phyloP scores from a whole-genome alignment of 2,797 vertebrate genomes.

The Rhinoraja longicauda region DNA sequence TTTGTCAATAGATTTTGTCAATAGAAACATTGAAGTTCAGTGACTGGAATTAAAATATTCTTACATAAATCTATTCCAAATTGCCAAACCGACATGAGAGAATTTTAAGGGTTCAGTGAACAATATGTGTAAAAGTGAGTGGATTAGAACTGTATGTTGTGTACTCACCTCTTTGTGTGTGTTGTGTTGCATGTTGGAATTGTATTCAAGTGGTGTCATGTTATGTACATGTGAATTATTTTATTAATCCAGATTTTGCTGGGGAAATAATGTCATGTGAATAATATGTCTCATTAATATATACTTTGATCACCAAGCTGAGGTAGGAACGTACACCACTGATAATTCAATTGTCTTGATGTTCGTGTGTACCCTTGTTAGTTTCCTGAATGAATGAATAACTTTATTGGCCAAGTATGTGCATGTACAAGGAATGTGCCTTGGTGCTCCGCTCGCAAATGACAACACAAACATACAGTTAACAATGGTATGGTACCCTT shows the following conservation, averaged over 20 bases:
- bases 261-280: neutral
- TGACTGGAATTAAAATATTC: neutral
- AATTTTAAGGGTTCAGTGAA: no score
- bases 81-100: neutral
- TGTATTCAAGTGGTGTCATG: neutral
- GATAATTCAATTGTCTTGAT: neutral
- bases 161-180: neutral
- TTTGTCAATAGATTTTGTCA: neutral
- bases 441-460: no score
- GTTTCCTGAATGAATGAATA: no score
- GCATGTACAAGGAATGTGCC: no score
- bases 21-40: neutral
- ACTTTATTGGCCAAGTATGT: no score
- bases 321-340: neutral
- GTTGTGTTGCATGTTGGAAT: neutral
- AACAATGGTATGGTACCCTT: no score
- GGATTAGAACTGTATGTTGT: neutral
- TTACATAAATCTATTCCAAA: slow-evolving; percentile 4
- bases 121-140: neutral
- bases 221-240: neutral
- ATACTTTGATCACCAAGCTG: neutral
- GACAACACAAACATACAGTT: no score
- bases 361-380: neutral
- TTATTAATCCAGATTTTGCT: neutral
- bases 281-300: neutral